Conservation (phyloP, 2,113 vertebrate genomes). For the Catagonus wagneri region DNA sequence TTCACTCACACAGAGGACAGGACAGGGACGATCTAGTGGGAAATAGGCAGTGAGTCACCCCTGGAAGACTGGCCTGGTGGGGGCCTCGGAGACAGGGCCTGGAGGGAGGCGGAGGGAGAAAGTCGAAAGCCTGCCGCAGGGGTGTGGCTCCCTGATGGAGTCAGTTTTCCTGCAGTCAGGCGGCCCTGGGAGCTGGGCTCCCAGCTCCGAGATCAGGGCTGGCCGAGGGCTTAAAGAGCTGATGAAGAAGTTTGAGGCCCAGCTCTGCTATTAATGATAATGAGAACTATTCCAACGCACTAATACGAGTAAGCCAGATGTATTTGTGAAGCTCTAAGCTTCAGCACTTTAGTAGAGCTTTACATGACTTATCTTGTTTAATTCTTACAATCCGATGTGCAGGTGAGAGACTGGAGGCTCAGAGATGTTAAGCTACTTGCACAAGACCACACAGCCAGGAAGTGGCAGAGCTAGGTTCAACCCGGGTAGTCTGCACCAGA, state of each 20-base stretch:
- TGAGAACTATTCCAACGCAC: background rate
- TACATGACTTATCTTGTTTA: background rate
- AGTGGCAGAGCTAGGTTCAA: background rate
- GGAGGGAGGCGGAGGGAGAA: background rate
- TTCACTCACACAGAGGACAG: background rate
- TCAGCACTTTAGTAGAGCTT: background rate
- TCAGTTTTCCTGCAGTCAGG: background rate
- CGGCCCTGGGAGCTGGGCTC: background rate
- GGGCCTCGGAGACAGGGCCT: background rate
- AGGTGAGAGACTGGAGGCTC: background rate
- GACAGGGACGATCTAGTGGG: background rate
- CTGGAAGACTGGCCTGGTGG: background rate
- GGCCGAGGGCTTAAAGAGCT: background rate
- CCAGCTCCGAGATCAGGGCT: background rate
- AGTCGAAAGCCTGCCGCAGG: background rate
- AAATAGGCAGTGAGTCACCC: background rate
- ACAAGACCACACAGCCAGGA: background rate
- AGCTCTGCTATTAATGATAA: background rate
- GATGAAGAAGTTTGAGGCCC: background rate
- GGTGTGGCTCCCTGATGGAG: background rate
- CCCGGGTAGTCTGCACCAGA: background rate
- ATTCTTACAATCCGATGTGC: background rate
- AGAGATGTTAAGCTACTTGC: conserved; percentile 9
- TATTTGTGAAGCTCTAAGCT: background rate
- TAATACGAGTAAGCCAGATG: background rate